A percentile compares a stretch with the other conserved stretches of the same genome.
phyloP scores from a whole-genome alignment of 2,888 invertebrate species.

The Luperina testacea region DNA sequence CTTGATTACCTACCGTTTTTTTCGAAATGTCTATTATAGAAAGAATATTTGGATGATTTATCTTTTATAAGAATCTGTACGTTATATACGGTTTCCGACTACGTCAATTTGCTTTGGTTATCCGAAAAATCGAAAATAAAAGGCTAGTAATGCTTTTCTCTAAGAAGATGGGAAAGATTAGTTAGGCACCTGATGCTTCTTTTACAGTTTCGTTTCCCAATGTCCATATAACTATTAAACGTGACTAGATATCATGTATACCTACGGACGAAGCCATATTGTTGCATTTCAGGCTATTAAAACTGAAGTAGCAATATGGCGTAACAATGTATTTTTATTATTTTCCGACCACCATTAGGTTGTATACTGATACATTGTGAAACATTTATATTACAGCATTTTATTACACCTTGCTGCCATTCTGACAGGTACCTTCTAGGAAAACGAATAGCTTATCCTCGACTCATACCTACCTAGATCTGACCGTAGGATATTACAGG shows the following conservation, averaged over 20 bases:
- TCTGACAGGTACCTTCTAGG: background rate
- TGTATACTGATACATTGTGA: conserved; percentile 40
- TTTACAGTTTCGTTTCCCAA: background rate
- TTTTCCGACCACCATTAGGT: conserved; percentile 18
- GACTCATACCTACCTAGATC: background rate
- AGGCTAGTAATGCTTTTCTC: background rate
- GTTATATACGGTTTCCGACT: background rate
- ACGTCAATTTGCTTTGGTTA: background rate
- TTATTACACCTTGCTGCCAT: conserved; percentile 1
- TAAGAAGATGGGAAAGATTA: background rate
- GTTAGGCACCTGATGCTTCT: background rate
- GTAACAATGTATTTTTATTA: conserved; percentile 62
- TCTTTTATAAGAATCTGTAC: background rate
- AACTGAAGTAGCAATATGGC: conserved; percentile 53
- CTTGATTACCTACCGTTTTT: conserved; percentile 21
- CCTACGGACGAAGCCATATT: background rate
- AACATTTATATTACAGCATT: conserved; percentile 14
- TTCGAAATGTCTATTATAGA: background rate
- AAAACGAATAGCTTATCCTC: background rate
- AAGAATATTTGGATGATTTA: background rate
- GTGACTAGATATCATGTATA: conserved; percentile 3
- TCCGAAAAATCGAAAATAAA: background rate
- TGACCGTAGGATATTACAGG: background rate
- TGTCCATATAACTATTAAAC: background rate
- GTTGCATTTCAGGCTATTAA: conserved; percentile 48